Conservation (phyloP, 2,888 invertebrate species). For the Calliscelio sp. region DNA sequence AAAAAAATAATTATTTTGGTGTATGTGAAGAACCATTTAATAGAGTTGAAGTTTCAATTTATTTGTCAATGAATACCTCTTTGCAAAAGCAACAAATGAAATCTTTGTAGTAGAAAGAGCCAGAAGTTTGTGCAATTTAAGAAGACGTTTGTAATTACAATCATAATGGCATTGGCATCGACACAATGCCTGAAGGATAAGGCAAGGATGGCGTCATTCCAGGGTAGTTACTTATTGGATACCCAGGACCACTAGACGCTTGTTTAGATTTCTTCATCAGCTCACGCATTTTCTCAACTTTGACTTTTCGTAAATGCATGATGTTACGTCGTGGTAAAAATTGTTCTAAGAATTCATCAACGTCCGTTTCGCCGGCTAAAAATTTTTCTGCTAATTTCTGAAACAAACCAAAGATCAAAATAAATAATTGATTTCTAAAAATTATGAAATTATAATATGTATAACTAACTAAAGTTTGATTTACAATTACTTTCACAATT, state of each 20-base stretch:
- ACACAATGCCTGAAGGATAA: conserved; percentile 90
- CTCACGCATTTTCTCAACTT: conserved; percentile 97
- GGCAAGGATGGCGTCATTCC: conserved; percentile 87
- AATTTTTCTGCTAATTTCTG: conserved; percentile 92
- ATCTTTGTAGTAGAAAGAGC: no score
- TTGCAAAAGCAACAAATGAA: no score
- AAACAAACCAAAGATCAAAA: not conserved
- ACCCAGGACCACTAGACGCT: conserved; percentile 78
- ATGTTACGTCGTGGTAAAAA: conserved; percentile 92
- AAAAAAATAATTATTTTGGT: no score
- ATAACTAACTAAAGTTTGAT: no score
- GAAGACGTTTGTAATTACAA: conserved; percentile 2
- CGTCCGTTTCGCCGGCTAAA: conserved; percentile 89
- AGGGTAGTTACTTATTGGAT: conserved; percentile 86
- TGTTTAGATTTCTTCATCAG: conserved; percentile 86
- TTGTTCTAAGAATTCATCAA: conserved; percentile 94
- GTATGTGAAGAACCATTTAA: no score
- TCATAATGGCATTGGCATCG: conserved; percentile 91
- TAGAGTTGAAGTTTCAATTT: no score
- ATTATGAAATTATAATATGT: no score
- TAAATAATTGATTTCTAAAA: no score
- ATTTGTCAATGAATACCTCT: no score
- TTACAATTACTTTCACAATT: no score
- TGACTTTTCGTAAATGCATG: conserved; percentile 94
- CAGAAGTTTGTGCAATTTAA: conserved; percentile 29